Evolutionary conservation across 1,140 invertebrate species (phyloP).

Genomic region (Dendrolimus punctatus): DNA sequence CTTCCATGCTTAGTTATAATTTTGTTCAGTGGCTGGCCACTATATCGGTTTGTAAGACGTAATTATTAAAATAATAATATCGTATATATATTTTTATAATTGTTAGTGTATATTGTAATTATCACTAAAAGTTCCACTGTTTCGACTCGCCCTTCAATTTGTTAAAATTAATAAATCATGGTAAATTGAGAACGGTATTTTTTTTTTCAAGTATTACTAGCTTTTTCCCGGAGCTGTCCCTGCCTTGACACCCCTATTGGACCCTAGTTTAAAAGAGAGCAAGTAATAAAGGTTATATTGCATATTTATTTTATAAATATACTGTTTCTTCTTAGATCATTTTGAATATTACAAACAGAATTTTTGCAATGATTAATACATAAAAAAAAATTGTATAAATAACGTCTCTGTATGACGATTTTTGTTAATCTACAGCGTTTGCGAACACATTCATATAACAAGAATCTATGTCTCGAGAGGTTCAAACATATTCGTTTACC

Average conservation of each 20-base stretch:
- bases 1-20: conserved; percentile 9
- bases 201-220: background rate
- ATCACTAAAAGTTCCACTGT: conserved; percentile 32
- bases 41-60: conserved; percentile 34
- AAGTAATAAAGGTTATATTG: too few species aligned
- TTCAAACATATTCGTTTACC: too few species aligned
- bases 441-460: too few species aligned
- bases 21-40: conserved; percentile 54
- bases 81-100: conserved; percentile 45
- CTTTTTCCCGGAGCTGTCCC: too few species aligned
- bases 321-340: too few species aligned
- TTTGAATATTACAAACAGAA: too few species aligned
- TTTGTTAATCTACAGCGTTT: too few species aligned
- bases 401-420: too few species aligned
- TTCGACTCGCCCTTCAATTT: conserved; percentile 60
- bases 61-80: conserved; percentile 19
- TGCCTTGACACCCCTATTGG: background rate
- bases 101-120: conserved; percentile 24
- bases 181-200: conserved; percentile 48
- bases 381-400: too few species aligned
- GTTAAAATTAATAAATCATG: conserved; percentile 69
- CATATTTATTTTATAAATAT: too few species aligned
- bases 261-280: background rate
- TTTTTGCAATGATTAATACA: too few species aligned
- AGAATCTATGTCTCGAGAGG: too few species aligned